Percentiles rank a stretch among this genome's conserved stretches.
These are phyloP conservation scores for Carduelis carduelis DNA, from an alignment of 2,797 vertebrate genomes.

Conservation along the genomic window DNA sequence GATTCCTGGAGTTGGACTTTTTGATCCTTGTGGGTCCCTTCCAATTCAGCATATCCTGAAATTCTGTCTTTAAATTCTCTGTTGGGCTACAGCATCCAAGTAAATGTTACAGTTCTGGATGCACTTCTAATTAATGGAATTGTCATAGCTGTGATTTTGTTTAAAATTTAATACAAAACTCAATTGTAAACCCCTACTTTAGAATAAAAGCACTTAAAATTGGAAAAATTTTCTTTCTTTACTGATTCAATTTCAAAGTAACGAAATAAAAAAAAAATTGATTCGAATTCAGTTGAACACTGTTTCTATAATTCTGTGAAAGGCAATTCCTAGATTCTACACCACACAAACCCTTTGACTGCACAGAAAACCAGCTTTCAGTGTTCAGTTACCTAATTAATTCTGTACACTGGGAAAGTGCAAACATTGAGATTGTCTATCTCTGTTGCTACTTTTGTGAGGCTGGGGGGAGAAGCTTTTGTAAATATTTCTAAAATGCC, in stretches of 20 bases:
- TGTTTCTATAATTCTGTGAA: neutral
- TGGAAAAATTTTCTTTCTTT: too few species aligned
- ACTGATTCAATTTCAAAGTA: neutral
- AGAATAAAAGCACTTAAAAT: neutral
- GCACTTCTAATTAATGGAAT: neutral
- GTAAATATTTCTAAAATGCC: neutral
- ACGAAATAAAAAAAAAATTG: neutral
- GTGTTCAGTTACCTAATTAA: neutral
- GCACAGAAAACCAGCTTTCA: neutral
- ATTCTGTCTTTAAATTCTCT: neutral
- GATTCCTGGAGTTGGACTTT: neutral
- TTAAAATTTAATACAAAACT: neutral
- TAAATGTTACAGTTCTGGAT: neutral
- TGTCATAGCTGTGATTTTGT: neutral
- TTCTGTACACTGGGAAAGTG: neutral
- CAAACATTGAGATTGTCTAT: neutral
- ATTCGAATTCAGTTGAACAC: neutral
- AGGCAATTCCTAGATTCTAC: neutral
- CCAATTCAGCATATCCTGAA: neutral
- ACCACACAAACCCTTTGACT: neutral
- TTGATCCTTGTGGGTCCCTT: neutral
- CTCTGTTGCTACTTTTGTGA: neutral
- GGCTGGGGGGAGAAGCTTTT: neutral
- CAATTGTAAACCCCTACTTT: neutral
- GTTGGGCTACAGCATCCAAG: neutral